These are phyloP conservation scores for Holotrichia oblita DNA, from an alignment of 1,140 invertebrate genomes.

Conservation along the genomic window DNA sequence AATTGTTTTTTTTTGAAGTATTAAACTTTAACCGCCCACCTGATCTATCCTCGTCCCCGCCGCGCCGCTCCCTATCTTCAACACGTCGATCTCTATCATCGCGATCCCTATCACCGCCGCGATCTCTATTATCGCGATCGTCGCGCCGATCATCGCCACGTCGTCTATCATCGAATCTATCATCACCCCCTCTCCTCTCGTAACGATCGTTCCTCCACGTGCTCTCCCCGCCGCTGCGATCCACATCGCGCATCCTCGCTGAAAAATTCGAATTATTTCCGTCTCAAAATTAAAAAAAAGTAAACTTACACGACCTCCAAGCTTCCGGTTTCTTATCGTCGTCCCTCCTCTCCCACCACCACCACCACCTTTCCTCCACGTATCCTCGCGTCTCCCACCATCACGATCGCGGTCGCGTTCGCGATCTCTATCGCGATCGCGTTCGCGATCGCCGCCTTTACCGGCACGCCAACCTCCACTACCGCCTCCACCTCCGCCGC, in stretches of 20 bases:
- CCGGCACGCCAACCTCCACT: not conserved
- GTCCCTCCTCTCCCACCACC: slow-evolving; percentile 40
- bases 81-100: slow-evolving; percentile 30
- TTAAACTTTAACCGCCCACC: too few relatives aligned
- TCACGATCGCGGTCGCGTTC: not conserved
- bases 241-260: slow-evolving; percentile 21
- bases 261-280: not conserved
- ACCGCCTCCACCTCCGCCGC: not conserved
- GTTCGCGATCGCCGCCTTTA: not conserved
- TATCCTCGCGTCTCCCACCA: not conserved
- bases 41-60: slow-evolving; percentile 43
- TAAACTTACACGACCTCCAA: slow-evolving; percentile 48
- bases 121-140: not conserved
- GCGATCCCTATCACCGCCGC: slow-evolving; percentile 30
- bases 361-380: slow-evolving; percentile 42
- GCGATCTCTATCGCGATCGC: too few relatives aligned
- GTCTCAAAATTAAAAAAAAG: too few relatives aligned
- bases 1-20: too few relatives aligned
- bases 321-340: slow-evolving; percentile 46
- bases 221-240: not conserved
- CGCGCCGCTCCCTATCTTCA: slow-evolving; percentile 16
- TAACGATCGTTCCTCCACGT: not conserved
- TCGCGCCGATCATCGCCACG: too few relatives aligned
- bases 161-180: too few relatives aligned
- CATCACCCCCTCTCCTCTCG: slow-evolving; percentile 29